Base-by-base conservation (phyloP, 2,888 invertebrate genomes). In the Pseudoips prasinana region DNA sequence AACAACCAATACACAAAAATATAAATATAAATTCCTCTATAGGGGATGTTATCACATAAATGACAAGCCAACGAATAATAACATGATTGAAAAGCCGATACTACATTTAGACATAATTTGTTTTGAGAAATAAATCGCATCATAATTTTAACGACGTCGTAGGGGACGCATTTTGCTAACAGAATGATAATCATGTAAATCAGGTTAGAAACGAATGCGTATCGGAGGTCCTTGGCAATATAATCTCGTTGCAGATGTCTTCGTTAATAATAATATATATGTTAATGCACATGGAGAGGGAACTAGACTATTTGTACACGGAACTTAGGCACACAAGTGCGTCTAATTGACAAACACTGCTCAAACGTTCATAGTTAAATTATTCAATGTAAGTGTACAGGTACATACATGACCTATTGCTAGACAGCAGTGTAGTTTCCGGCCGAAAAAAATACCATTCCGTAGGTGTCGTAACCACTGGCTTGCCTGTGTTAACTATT, bases 121-220 rank as follows among this genome's bases (percentile, higher is more conserved):
- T 30, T 22, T 8, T 32, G 29, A 25, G 8, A 33, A 43, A 39
- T 42, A 55, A 40, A 47, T 51, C 29, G 30, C 25, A 33, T 29
- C 39, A 49, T 59, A 57, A 49, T 58, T 62, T 56, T 50, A 35
- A 48, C 40, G 35, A 38, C 38, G 28, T 29, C 27, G 43, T 44
- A 50, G 46, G 56, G 55, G 52, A 46, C 39, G 40, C 35, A 47
- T 61, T 64, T 58, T 46, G 53, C 38, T 53, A 57, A 58, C 47
- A 46, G 49, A 53, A 47, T 49, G 64, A 71, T 72, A 69, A 72
- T 69, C 48, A 76, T 73, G 69, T 56, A 71, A 76, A 74, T 72
- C 43, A 51, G 50, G 41, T 46, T 40, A 34, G 33, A 29, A 36
- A 35, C 43, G 40, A 39, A 22, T 31, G 25, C 34, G 40, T 51